These are phyloP conservation scores for Endomychus coccineus DNA, from an alignment of 2,888 invertebrate genomes.

Conservation along the genomic window DNA sequence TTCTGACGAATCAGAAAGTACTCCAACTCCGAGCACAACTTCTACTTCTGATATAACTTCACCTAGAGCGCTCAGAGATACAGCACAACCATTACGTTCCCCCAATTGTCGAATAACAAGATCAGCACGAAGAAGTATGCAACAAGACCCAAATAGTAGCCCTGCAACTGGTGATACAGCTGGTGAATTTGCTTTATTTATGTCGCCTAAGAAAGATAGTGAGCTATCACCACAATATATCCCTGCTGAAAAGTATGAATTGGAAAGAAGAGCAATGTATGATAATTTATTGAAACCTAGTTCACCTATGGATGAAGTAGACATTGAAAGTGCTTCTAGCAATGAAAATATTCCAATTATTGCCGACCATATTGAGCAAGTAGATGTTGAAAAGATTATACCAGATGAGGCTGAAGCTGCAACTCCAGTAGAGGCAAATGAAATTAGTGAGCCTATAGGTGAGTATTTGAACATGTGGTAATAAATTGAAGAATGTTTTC, in stretches of 20 bases:
- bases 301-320: constrained; percentile 22
- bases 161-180: constrained; percentile 40
- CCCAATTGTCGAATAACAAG: constrained; percentile 40
- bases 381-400: no score
- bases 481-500: no score
- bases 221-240: constrained; percentile 43
- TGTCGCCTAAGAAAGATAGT: constrained; percentile 37
- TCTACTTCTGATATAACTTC: constrained; percentile 47
- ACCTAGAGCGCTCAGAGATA: constrained; percentile 38
- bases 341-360: no score
- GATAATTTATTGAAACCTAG: constrained; percentile 40
- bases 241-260: constrained; percentile 44
- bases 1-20: constrained; percentile 42
- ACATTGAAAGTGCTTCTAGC: constrained; percentile 1
- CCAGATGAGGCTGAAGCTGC: no score
- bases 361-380: no score
- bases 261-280: constrained; percentile 43
- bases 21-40: constrained; percentile 50
- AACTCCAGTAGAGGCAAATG: no score
- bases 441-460: no score
- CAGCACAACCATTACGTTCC: constrained; percentile 21
- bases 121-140: constrained; percentile 42
- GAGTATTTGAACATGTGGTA: no score
- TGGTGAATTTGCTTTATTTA: constrained; percentile 35
- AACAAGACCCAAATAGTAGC: constrained; percentile 40